Base-by-base conservation (phyloP, 2,888 invertebrate species). In the Hyles lineata region DNA sequence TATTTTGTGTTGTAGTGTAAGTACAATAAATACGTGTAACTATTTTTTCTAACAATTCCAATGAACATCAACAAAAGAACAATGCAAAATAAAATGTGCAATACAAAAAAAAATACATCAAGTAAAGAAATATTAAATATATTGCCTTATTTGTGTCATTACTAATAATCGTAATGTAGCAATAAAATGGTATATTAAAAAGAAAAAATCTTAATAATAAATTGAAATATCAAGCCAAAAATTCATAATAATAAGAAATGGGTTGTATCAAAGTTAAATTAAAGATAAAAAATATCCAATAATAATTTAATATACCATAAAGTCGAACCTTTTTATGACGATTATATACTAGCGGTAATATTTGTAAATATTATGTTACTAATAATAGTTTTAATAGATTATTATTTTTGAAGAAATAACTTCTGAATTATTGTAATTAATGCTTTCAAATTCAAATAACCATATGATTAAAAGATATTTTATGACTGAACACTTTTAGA, bases 21-120 rank as follows among this genome's bases (percentile, higher is more conserved):
- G 23, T 67, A 50, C 11, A 21, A 67, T 67, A 23, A 50, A 23
- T 50, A 67, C 11, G 67, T 67, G 67, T 43, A 7, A 61, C 11
- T 11, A 23, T 59, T n/a, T 59, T 59, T 62, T 29, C 35, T 70
- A 55, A 55, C 58, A 70, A 43, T 62, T 69, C 72, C 74, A 73
- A 70, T 72, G 70, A 71, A 74, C 73, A 75, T 72, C 75, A 74
- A 55, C 74, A 75, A 73, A 74, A 62, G 32, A 59, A 55, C 55
- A 75, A 72, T 74, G 74, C 71, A 73, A 73, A 75, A 73, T 8
- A n/a, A 72, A 63, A 55, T 35, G 55, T 63, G 63, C 59, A 63
- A 70, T 43, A 71, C 1, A 50, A 9, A 35, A 61, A 52, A 72
- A 29, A 32, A 29, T 60, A 71, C 11, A 8, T 17, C 19, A 29